Evolutionary conservation across 1,140 invertebrate species (phyloP).

Genomic region (Amphibalanus amphitrite): DNA sequence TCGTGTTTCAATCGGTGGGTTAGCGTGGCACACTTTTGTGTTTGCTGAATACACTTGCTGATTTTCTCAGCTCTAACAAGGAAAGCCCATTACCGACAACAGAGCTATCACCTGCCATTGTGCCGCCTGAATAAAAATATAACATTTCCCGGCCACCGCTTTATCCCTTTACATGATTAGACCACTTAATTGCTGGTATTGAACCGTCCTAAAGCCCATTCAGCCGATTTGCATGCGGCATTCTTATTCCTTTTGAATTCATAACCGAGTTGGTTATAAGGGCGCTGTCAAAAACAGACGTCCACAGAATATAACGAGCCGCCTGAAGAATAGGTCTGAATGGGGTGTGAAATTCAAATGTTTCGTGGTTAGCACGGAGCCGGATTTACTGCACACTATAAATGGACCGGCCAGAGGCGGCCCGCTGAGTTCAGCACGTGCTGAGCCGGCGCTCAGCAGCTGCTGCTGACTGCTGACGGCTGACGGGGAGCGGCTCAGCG

Average conservation of each 20-base stretch:
- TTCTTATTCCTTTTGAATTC: slow-evolving; percentile 2
- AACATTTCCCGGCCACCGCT: background rate
- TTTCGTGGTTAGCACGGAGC: background rate
- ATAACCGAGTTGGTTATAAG: background rate
- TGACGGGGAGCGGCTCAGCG: no score
- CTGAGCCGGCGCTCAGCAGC: no score
- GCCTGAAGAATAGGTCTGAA: background rate
- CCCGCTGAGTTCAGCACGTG: no score
- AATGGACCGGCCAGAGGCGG: no score
- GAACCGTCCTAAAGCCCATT: background rate
- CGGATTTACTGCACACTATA: no score
- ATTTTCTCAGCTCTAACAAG: background rate
- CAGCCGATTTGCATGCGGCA: background rate
- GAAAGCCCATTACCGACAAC: background rate
- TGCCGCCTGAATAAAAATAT: background rate
- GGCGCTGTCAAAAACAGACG: background rate
- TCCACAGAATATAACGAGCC: background rate
- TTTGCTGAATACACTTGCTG: background rate
- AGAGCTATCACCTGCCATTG: background rate
- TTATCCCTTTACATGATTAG: slow-evolving; percentile 2
- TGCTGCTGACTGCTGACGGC: no score
- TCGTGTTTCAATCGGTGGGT: no score
- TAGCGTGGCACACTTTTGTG: no score
- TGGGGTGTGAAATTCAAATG: background rate
- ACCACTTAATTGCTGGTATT: slow-evolving; percentile 1